Conservation (phyloP, 1,140 invertebrate genomes). For the Rhopalosiphum maidis region DNA sequence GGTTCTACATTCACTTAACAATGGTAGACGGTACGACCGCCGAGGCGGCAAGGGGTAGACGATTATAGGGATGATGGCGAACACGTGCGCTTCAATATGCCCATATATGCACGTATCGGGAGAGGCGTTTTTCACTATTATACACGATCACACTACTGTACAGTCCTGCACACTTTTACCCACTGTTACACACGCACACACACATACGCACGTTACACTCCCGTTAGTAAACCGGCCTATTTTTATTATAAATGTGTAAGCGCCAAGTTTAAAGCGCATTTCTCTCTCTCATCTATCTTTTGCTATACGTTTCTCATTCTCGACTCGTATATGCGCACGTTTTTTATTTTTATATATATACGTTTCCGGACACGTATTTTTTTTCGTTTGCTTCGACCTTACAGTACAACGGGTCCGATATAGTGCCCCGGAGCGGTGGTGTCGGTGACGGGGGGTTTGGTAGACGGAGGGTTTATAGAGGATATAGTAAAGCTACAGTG, state of each 20-base stretch:
- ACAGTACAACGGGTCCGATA: constrained; percentile 35
- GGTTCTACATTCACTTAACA: constrained; percentile 13
- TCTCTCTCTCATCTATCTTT: constrained; percentile 2
- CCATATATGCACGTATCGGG: not conserved
- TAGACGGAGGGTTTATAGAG: constrained; percentile 22
- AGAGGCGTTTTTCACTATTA: not conserved
- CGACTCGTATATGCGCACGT: constrained; percentile 17
- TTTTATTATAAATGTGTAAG: constrained; percentile 30
- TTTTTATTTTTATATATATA: constrained; percentile 34
- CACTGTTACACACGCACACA: not conserved
- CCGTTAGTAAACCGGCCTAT: constrained; percentile 29
- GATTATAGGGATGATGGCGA: not conserved
- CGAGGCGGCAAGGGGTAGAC: not conserved
- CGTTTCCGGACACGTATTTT: constrained; percentile 43
- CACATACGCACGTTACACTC: not conserved
- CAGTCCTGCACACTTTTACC: not conserved
- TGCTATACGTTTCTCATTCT: constrained; percentile 20
- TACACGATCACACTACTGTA: not conserved
- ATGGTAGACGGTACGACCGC: not conserved
- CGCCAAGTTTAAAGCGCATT: constrained; percentile 19
- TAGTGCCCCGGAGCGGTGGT: constrained; percentile 20
- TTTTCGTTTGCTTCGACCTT: constrained; percentile 38
- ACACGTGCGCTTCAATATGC: constrained; percentile 18
- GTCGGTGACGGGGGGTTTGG: not conserved
- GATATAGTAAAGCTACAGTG: constrained; percentile 35